Base-by-base conservation (phyloP, 2,113 vertebrate species). In the Crypturellus undulatus region DNA sequence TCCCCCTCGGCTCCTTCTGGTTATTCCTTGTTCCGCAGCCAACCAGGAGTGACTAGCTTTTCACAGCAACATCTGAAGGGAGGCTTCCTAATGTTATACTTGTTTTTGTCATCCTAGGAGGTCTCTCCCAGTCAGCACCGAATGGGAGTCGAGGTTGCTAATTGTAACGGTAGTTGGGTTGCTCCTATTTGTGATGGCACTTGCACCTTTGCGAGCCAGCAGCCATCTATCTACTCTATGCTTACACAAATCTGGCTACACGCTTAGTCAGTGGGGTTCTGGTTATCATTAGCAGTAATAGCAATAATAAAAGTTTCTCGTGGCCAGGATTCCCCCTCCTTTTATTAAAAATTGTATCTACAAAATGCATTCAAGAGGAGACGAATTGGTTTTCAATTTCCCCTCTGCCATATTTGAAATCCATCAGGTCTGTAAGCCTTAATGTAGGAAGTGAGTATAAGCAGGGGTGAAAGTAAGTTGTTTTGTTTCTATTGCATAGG, bases 21-120 rank as follows among this genome's bases (percentile, higher is more conserved):
- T 84, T 0, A 0, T 67, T 88, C 22, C 32, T 69, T 0, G 0
- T 42, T 69, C 45, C 62, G 24, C 28, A 79, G 28, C 56, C 56
- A 28, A 40, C 19, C 38, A n/a, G 8, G 52, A 0, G 0, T 47
- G 38, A 24, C 12, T 36, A 0, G 8, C 8, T 67, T 85, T 83
- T 84, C 45, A 77, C 13, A 21, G 0, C 45, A 49, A 59, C 3
- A 4, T 11, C 49, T 58, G 24, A 62, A 70, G 43, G 54, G 24
- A 32, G 4, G 12, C 15, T 60, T 72, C 60, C 14, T 62, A 32
- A 52, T 89, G 84, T 84, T 87, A 8, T 54, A 17, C 43, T 30
- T 75, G 0, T 79, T 92, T 89, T 76, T 72, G 12, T 52, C 24
- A 19, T 56, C 26, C 19, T 59, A 10, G 28, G 28, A 70, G 34